A percentile compares a stretch with the other conserved stretches of the same genome.
These are phyloP conservation scores for Cryptoprocta ferox DNA, from an alignment of 2,797 vertebrate genomes.

Conservation along the genomic window DNA sequence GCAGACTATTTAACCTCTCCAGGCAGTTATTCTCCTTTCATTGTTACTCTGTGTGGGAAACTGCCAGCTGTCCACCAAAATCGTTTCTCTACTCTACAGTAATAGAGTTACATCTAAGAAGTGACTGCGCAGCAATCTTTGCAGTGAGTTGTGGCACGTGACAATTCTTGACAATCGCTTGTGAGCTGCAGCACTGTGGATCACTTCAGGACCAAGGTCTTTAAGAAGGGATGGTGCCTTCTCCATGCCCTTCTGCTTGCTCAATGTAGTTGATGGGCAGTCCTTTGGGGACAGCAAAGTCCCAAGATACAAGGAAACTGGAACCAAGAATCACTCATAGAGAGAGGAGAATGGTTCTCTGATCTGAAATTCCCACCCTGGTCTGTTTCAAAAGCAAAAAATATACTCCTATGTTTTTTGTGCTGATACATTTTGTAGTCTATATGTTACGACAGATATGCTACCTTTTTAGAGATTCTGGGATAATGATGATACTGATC, in stretches of 20 bases:
- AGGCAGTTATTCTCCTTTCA: not conserved
- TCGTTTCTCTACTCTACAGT: not conserved
- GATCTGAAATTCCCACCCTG: not conserved
- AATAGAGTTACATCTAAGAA: not conserved
- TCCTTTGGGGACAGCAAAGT: not conserved
- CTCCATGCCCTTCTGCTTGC: not conserved
- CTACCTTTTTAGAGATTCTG: not conserved
- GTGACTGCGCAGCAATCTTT: not conserved
- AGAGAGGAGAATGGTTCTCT: not conserved
- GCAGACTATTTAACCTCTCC: not conserved
- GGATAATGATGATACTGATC: not conserved
- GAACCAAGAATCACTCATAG: not conserved
- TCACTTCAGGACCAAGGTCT: not conserved
- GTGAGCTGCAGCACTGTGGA: not conserved
- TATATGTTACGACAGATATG: not conserved
- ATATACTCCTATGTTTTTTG: not conserved
- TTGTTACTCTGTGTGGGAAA: not conserved
- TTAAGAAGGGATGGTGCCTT: not conserved
- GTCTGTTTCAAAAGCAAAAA: not conserved
- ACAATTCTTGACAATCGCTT: not conserved
- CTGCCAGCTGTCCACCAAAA: not conserved
- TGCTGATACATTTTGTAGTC: not conserved
- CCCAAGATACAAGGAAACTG: not conserved
- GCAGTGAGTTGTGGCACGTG: not conserved
- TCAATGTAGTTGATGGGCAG: not conserved